Conservation (phyloP, 2,797 vertebrate genomes). For the Sebastes steindachneri region DNA sequence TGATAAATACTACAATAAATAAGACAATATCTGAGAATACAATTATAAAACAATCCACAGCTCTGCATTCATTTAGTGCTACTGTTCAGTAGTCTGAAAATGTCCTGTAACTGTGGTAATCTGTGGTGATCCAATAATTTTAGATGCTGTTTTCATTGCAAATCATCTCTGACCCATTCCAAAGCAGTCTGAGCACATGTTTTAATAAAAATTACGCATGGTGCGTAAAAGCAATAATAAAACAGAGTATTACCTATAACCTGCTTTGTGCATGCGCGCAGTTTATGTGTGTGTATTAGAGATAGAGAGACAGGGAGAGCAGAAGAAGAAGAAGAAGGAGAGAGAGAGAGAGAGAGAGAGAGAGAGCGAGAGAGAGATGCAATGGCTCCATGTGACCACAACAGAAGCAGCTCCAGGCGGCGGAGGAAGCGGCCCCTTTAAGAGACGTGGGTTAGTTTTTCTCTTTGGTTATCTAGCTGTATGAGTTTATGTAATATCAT, state of each 20-base stretch:
- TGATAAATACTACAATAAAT: too few relatives aligned
- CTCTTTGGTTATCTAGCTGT: constrained; percentile 99
- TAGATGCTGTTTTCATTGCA: neutral
- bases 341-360: neutral
- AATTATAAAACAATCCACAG: too few relatives aligned
- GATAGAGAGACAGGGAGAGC: neutral
- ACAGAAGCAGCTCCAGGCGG: constrained; percentile 75
- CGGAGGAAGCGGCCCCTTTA: constrained; percentile 85
- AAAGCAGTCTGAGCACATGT: neutral
- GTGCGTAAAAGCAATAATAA: constrained; percentile 10
- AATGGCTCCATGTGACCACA: constrained; percentile 87
- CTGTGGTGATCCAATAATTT: too few relatives aligned
- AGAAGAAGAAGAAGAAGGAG: constrained; percentile 23
- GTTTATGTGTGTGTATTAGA: constrained; percentile 20
- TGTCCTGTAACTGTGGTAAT: too few relatives aligned
- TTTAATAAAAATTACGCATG: neutral
- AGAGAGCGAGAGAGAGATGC: constrained; percentile 62
- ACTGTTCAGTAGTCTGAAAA: too few relatives aligned
- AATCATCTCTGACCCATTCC: neutral
- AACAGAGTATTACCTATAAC: constrained; percentile 1
- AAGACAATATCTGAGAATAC: too few relatives aligned
- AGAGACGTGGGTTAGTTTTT: constrained; percentile 91
- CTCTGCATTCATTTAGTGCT: too few relatives aligned
- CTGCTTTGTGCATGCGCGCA: constrained; percentile 29
- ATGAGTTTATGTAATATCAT: constrained; percentile 97